Evolutionary conservation across 2,888 invertebrate genomes (phyloP), one percentile per base, ranked within the genome.

Genomic region (Eurois occulta): DNA sequence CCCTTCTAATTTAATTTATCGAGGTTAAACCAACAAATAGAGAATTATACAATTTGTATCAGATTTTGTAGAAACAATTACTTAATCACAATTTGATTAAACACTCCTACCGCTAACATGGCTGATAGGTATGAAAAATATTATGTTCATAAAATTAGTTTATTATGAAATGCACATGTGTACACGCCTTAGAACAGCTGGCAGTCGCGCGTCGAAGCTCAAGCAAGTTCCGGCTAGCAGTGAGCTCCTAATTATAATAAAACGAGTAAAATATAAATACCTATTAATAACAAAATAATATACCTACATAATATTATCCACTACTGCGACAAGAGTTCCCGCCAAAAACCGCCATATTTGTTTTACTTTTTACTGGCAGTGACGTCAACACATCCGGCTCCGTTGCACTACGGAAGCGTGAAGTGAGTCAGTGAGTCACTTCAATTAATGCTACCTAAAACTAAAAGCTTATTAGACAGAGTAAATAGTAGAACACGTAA

Each of bases 211-310:
- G 83, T 85, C 78, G 35, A 60, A 32, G 48, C 65, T 62, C 73
- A 85, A 92, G 92, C 73, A 85, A 92, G 92, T 93, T 94, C 94
- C 93, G 93, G 92, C 92, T 93, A 89, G 91, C 90, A 89, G 84
- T 89, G 85, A 89, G 88, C 88, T 89, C 80, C 84, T 90, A 90
- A 90, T 89, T 88, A 90, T 85, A 80, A 80, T 86, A 89, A 91
- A 90, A 90, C 86, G 85, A 90, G 77, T 81, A 87, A 89, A 89
- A 88, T 77, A 81, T 35, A 80, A 48, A 66, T 55, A 72, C 52
- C 69, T 58, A 75, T n/a, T 64, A 18, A 77, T 13, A 75, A 48
- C 58, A 52, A 69, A 48, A 66, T 32, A 28, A 21, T 55, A 66
- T 70, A 69, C n/a, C 35, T 48, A 68, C 18, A n/a, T 28, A 69